Conservation (phyloP, 2,113 vertebrate genomes). For the Tympanuchus pallidicinctus region DNA sequence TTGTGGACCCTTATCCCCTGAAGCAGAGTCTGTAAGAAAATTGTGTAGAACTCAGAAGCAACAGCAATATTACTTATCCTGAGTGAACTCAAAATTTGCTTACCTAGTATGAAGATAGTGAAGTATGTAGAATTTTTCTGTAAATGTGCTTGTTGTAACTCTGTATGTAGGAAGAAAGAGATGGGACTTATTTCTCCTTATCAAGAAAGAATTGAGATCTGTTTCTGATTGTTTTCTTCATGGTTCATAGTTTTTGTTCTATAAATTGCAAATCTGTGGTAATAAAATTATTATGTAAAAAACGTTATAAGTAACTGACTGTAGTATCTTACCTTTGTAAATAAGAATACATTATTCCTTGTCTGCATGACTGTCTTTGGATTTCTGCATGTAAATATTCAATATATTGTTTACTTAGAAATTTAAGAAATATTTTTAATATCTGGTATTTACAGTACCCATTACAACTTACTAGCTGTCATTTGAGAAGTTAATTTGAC, state of each 20-base stretch:
- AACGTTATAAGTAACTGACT: not conserved
- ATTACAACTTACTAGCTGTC: not conserved
- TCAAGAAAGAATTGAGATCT: not conserved
- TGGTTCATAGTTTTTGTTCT: not conserved
- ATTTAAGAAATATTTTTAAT: not conserved
- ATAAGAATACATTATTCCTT: not conserved
- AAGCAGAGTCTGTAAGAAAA: not conserved
- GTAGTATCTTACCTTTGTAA: not conserved
- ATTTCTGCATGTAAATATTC: not conserved
- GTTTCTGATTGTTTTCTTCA: not conserved
- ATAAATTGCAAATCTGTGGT: not conserved
- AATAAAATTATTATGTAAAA: not conserved
- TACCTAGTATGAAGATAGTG: not conserved
- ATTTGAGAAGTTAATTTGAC: not conserved
- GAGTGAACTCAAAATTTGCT: not conserved
- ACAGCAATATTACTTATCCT: not conserved
- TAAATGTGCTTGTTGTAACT: not conserved
- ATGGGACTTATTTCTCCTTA: not conserved
- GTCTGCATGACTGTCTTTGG: not conserved
- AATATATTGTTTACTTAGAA: not conserved
- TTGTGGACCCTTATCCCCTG: not conserved
- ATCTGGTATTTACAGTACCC: not conserved
- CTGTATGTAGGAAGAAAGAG: not conserved
- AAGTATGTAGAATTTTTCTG: not conserved
- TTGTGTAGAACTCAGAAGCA: not conserved